Base-by-base conservation (phyloP, 2,113 vertebrate genomes). In the Natator depressus region DNA sequence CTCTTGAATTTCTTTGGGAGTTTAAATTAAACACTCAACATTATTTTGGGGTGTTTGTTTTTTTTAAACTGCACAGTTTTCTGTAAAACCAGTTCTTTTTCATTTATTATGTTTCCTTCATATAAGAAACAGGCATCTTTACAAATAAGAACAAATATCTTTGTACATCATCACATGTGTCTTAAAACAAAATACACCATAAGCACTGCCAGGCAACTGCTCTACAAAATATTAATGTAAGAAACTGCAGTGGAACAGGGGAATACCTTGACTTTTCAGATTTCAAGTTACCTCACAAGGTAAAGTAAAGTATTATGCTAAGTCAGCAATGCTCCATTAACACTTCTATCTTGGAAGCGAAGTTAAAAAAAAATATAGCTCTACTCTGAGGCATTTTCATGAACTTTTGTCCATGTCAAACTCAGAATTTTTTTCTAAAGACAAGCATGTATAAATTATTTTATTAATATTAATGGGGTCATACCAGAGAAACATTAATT, bases 381-480 rank as follows among this genome's bases (percentile, higher is more conserved):
- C 47, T 16, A 62, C 72, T 91, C 31, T 0, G 8, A 55, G 55
- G 35, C 72, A 89, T 87, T 96, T 96, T 91, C 76, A 65, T 62
- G 10, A 94, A 94, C 46, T 93, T 95, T 85, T 92, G 53, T 94
- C 51, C 81, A 85, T 31, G 59, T 90, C 79, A 90, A 87, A 88
- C 80, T 91, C 54, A 80, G 53, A 51, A 81, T 6, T 22, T 46
- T 24, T 38, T 91, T 94, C 62, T 8, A 69, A 95, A 89, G 82
- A 93, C 49, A 95, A 82, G 69, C 80, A 94, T 89, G 16, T 87
- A 84, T 16, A 94, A 89, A 50, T 94, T 94, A 50, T 94, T 94
- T 95, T 88, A 91, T 96, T 96, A 96, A 91, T 90, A 97, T 79
- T 89, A 92, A 96, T 93, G 93, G 79, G 54, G 62, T 91, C 87